A percentile compares a stretch with the other conserved stretches of the same genome.
phyloP scores from a whole-genome alignment of 1,140 invertebrate genomes.

The Coenobita brevimanus region DNA sequence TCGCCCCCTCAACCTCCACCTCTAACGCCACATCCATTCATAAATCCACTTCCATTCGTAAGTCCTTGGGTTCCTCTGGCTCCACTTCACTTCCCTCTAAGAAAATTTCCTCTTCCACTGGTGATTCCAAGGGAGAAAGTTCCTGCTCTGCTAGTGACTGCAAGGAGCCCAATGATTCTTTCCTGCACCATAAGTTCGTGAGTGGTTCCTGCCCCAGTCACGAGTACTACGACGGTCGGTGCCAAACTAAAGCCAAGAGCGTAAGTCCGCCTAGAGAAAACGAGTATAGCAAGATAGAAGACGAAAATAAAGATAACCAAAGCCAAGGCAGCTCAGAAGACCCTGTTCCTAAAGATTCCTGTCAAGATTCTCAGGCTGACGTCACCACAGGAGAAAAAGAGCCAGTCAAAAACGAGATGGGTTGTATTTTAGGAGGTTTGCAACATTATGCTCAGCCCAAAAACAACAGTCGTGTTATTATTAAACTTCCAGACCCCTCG shows the following conservation, averaged over 20 bases:
- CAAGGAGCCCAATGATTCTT: not conserved
- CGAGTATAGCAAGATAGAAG: too few relatives aligned
- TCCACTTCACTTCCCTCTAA: not conserved
- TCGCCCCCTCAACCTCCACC: not conserved
- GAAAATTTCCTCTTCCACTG: not conserved
- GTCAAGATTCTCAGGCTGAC: too few relatives aligned
- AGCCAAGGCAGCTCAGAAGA: too few relatives aligned
- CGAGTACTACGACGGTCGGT: constrained; percentile 20
- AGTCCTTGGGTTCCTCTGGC: not conserved
- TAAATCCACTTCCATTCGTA: too few relatives aligned
- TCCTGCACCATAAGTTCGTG: constrained; percentile 18
- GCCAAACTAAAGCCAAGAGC: not conserved
- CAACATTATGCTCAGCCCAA: not conserved
- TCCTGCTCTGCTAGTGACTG: not conserved
- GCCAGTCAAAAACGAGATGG: not conserved
- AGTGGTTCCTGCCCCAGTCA: not conserved
- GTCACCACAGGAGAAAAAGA: not conserved
- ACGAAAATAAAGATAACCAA: too few relatives aligned
- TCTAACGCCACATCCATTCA: too few relatives aligned
- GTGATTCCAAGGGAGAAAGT: not conserved
- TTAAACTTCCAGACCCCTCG: too few relatives aligned
- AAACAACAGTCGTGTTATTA: not conserved
- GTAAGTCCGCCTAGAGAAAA: not conserved
- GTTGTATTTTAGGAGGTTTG: not conserved
- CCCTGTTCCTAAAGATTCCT: too few relatives aligned